Evolutionary conservation across 2,113 vertebrate species (phyloP), one percentile per base, ranked within the genome.

Genomic region (Nettapus auritus): DNA sequence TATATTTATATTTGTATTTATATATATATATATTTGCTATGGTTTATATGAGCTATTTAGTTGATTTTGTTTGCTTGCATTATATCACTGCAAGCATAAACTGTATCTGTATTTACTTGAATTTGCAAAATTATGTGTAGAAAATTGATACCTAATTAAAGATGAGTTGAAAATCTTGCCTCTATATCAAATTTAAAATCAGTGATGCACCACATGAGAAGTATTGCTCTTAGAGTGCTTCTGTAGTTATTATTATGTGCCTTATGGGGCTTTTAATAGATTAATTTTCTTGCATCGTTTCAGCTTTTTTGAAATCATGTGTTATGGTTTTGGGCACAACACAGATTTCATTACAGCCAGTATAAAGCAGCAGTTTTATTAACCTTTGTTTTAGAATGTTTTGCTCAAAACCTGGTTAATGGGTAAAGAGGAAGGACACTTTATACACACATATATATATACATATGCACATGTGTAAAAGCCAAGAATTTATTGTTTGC

Each of bases 81-180:
- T 25, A 23, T 33, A 74, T 79, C n/a, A 55, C 16, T n/a, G 77
- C 14, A 74, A 82, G n/a, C 50, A 79, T 55, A 79, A 83, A 75
- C 86, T 53, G 7, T 50, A 11, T 50, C 50, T 69, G 42, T 23
- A 48, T 26, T 31, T 89, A 70, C 68, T 80, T 83, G 20, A 48
- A 53, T 83, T 56, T 79, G 6, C n/a, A 50, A 38, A 86, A 82
- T 62, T 64, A 31, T 3, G 0, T 85, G 46, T 67, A 76, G 66
- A 71, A 88, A 88, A 88, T 34, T 81, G 57, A 71, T 81, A 38
- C 11, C 36, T 66, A 75, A 56, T 94, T 82, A 94, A 92, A 78
- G 55, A 89, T 64, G 36, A 74, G 50, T 42, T 79, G 56, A 70
- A 82, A 82, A 78, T 48, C 73, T 83, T 59, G 26, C n/a, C 50